Conservation (phyloP, 2,797 vertebrate species). For the Chloroceryle amazona region DNA sequence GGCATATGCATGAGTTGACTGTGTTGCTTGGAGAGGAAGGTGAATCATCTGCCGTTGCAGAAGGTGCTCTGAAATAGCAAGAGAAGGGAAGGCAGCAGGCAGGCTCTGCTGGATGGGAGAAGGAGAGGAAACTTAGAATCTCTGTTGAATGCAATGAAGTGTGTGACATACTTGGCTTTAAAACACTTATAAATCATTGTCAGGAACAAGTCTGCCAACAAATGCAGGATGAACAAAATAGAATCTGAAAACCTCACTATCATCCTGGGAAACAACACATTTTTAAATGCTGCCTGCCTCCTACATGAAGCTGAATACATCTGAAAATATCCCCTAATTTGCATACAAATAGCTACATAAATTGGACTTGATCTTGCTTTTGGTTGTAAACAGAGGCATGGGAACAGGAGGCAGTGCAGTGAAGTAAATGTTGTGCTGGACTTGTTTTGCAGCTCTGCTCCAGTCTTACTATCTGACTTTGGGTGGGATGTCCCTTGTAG, state of each 20-base stretch:
- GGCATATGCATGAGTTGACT: not conserved
- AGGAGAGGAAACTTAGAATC: not conserved
- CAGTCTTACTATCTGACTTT: not conserved
- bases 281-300: conserved; percentile 70
- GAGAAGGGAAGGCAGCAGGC: not conserved
- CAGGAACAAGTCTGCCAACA: conserved; percentile 49
- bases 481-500: not conserved
- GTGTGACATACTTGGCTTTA: not conserved
- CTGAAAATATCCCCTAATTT: conserved; percentile 74
- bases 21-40: not conserved
- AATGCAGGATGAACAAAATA: conserved; percentile 43
- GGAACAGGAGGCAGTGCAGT: conserved; percentile 22
- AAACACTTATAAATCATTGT: conserved; percentile 2
- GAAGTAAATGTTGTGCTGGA: not conserved
- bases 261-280: conserved; percentile 1
- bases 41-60: not conserved
- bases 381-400: conserved; percentile 61
- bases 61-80: not conserved
- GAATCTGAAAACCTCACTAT: conserved; percentile 36
- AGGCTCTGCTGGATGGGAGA: not conserved
- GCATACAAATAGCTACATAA: conserved; percentile 75
- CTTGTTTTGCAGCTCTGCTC: not conserved
- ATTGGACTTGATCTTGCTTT: conserved; percentile 70
- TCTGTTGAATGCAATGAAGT: not conserved
- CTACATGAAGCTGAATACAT: conserved; percentile 50